phyloP scores from a whole-genome alignment of 1,140 invertebrate genomes.

The Melanaphis sacchari region DNA sequence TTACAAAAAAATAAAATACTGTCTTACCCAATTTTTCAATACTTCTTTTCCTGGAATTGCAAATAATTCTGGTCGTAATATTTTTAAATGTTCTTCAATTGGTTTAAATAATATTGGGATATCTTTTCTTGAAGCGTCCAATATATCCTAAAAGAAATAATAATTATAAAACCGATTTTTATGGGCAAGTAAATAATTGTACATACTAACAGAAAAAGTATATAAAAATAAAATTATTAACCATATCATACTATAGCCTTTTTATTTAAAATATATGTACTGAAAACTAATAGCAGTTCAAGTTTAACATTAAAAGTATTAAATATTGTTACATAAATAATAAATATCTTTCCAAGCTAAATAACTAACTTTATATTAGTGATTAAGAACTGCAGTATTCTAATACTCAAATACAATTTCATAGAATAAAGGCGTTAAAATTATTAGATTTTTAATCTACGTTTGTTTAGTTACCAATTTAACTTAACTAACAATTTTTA shows the following conservation, averaged over 20 bases:
- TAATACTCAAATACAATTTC: too few species aligned
- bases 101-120: background rate
- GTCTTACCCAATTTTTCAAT: background rate
- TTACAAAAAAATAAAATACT: background rate
- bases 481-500: background rate
- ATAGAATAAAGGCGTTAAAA: too few species aligned
- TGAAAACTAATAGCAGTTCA: background rate
- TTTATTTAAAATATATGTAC: background rate
- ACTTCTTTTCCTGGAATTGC: background rate
- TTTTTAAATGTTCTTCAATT: background rate
- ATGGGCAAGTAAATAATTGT: background rate
- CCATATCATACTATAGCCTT: background rate
- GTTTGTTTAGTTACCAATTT: background rate
- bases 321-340: background rate
- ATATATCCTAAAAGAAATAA: slow-evolving; percentile 36
- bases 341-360: background rate
- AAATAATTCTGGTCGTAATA: slow-evolving; percentile 20
- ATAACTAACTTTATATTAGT: too few species aligned
- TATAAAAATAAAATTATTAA: background rate
- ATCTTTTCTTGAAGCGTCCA: slow-evolving; percentile 41
- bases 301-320: background rate
- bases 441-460: too few species aligned
- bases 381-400: too few species aligned
- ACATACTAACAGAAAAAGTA: background rate
- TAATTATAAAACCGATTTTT: background rate